Conservation (phyloP, 2,888 invertebrate genomes). For the Ellobium chinense region DNA sequence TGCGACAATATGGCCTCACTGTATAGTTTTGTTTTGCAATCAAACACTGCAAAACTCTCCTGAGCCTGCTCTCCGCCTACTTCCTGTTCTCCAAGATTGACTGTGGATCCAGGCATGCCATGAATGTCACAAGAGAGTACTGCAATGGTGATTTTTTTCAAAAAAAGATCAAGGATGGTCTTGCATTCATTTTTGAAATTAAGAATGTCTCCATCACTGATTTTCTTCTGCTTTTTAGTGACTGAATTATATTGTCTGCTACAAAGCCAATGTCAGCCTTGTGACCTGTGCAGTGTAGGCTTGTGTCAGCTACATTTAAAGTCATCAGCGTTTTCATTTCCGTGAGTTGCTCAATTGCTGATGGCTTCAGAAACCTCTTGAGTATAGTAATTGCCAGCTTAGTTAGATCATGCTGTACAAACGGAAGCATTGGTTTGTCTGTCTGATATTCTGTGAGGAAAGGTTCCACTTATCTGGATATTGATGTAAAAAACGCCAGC, state of each 20-base stretch:
- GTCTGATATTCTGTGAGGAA: not conserved
- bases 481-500: not conserved
- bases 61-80: not conserved
- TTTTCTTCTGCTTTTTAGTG: not conserved
- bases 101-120: not conserved
- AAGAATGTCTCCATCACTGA: not conserved
- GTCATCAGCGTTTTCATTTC: not conserved
- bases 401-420: not conserved
- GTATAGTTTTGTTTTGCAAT: not conserved
- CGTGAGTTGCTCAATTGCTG: not conserved
- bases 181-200: not conserved
- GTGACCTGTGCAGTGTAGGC: not conserved
- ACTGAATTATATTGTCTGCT: not conserved
- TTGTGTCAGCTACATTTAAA: not conserved
- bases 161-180: not conserved
- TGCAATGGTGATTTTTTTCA: not conserved
- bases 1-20: not conserved
- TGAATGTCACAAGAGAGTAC: not conserved
- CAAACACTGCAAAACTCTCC: not conserved
- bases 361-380: not conserved
- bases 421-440: not conserved
- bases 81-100: not conserved
- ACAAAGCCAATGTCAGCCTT: not conserved
- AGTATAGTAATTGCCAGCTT: not conserved
- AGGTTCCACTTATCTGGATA: not conserved